Percentiles rank a stretch among this genome's conserved stretches.
These are phyloP conservation scores for Drosophila dunni DNA, from an alignment of 1,140 invertebrate species.

Conservation along the genomic window DNA sequence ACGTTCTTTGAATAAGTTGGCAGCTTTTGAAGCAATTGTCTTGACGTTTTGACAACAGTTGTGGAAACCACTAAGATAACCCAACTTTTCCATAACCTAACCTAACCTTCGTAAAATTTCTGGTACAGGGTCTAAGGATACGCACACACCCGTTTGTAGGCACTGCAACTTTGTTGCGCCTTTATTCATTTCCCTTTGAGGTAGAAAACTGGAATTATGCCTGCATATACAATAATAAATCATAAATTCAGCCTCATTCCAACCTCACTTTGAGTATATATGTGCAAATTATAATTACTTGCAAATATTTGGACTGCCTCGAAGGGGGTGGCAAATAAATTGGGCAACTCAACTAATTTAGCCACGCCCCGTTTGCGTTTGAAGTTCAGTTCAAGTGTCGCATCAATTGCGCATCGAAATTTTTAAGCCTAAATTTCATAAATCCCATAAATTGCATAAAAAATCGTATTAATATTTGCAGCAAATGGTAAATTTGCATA, in stretches of 20 bases:
- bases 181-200: conserved; percentile 26
- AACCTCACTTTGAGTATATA: conserved; percentile 16
- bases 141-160: conserved; percentile 1
- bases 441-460: conserved; percentile 15
- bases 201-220: conserved; percentile 35
- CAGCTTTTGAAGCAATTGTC: too few species aligned
- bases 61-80: too few species aligned
- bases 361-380: conserved; percentile 64
- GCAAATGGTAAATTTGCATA: not conserved
- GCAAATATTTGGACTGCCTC: conserved; percentile 63
- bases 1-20: too few species aligned
- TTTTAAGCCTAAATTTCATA: conserved; percentile 64
- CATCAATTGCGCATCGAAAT: conserved; percentile 80
- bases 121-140: not conserved
- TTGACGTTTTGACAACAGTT: too few species aligned
- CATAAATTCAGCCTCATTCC: conserved; percentile 25
- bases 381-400: conserved; percentile 63
- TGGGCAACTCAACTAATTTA: conserved; percentile 45
- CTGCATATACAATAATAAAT: conserved; percentile 50
- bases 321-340: not conserved
- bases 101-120: not conserved
- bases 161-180: conserved; percentile 36
- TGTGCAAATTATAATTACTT: conserved; percentile 72
- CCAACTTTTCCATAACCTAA: too few species aligned
- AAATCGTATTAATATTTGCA: conserved; percentile 13